Conservation (phyloP, 2,797 vertebrate species). For the Carcharodon carcharias region DNA sequence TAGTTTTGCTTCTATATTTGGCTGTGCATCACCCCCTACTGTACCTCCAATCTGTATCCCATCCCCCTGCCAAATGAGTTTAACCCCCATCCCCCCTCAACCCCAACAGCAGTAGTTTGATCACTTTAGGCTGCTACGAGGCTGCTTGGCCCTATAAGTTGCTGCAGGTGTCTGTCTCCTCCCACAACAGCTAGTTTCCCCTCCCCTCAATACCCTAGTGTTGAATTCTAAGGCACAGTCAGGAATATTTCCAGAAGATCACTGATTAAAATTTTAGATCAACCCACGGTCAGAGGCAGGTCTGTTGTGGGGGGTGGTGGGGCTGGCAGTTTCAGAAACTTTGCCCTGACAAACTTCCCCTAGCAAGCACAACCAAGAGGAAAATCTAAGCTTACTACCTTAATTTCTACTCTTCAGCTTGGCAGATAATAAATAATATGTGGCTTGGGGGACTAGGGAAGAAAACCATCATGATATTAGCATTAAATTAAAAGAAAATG, state of each 20-base stretch:
- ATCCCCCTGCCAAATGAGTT: too few relatives aligned
- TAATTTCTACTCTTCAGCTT: background rate
- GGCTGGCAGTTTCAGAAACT: background rate
- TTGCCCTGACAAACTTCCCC: background rate
- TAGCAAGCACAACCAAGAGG: background rate
- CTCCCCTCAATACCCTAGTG: too few relatives aligned
- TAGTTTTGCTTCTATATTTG: too few relatives aligned
- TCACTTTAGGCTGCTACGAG: background rate
- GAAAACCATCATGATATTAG: constrained; percentile 8
- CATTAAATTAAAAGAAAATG: constrained; percentile 28
- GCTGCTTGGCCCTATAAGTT: background rate
- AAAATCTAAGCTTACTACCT: background rate
- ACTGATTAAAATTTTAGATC: background rate
- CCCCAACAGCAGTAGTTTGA: background rate
- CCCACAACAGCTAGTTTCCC: background rate
- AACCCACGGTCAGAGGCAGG: background rate
- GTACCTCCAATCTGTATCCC: too few relatives aligned
- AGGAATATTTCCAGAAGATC: background rate
- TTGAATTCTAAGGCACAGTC: background rate
- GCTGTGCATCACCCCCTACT: too few relatives aligned
- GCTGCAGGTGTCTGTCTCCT: background rate
- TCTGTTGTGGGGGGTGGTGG: background rate
- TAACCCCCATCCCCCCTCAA: too few relatives aligned
- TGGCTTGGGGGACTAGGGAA: constrained; percentile 9
- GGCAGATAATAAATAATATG: constrained; percentile 21